Conservation (phyloP, 1,140 invertebrate species). For the Dysdera silvatica region DNA sequence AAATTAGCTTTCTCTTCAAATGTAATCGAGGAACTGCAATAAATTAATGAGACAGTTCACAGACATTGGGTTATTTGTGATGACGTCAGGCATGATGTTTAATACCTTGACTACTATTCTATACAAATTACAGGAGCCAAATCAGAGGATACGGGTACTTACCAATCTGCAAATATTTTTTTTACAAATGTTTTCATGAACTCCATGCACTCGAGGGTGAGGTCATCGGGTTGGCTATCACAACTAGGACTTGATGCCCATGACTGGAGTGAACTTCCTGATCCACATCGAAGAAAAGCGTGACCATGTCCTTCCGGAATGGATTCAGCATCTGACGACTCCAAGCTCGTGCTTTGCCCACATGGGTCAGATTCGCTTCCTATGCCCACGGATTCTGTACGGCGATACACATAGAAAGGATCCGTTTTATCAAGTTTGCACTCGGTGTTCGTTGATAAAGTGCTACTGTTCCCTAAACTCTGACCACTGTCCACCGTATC, state of each 20-base stretch:
- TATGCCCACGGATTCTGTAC: slow-evolving; percentile 45
- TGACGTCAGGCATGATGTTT: slow-evolving; percentile 4
- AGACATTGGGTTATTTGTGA: neutral
- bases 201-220: slow-evolving; percentile 51
- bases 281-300: slow-evolving; percentile 46
- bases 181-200: slow-evolving; percentile 66
- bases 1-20: slow-evolving; percentile 60
- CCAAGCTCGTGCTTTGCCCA: slow-evolving; percentile 54
- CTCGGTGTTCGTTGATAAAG: neutral
- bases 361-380: slow-evolving; percentile 51
- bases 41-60: slow-evolving; percentile 3
- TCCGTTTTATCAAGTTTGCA: slow-evolving; percentile 19
- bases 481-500: slow-evolving; percentile 32
- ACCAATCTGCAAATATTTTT: slow-evolving; percentile 54
- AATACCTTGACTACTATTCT: neutral
- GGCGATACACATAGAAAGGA: slow-evolving; percentile 26
- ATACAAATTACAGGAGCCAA: neutral
- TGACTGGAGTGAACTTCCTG: slow-evolving; percentile 60
- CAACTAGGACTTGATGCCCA: slow-evolving; percentile 63
- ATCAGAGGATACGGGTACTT: slow-evolving; percentile 20
- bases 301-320: slow-evolving; percentile 32
- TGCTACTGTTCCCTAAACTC: slow-evolving; percentile 31
- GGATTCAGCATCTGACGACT: slow-evolving; percentile 50
- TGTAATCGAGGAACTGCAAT: slow-evolving; percentile 47
- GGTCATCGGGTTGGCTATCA: slow-evolving; percentile 61